Conservation (phyloP, 2,797 vertebrate species). For the Sardinella longiceps region DNA sequence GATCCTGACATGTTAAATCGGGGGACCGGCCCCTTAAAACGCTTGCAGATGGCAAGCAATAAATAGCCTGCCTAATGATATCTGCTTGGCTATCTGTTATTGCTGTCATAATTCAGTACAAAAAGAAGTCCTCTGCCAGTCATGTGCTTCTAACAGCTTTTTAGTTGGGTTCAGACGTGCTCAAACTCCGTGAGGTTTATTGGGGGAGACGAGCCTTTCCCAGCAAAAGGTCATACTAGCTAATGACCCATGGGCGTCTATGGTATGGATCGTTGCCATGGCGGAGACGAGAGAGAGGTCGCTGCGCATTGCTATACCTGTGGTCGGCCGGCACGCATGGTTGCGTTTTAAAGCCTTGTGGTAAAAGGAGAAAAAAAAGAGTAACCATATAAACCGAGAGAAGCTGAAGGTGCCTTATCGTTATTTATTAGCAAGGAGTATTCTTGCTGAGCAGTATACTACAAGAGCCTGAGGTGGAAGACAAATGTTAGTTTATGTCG, state of each 20-base stretch:
- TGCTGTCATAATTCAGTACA: conserved; percentile 12
- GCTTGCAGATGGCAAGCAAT: conserved; percentile 14
- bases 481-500: too few species aligned
- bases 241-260: background rate
- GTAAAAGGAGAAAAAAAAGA: background rate
- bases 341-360: background rate
- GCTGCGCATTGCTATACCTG: background rate
- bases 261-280: background rate
- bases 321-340: background rate
- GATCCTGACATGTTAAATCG: conserved; percentile 20
- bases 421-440: background rate
- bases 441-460: background rate
- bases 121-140: background rate
- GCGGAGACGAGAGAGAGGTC: background rate
- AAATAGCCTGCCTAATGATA: conserved; percentile 20
- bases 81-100: background rate
- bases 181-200: background rate
- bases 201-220: conserved; percentile 2
- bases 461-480: background rate
- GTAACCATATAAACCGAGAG: background rate
- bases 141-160: background rate
- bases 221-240: background rate
- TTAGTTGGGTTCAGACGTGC: background rate
- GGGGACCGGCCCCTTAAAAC: background rate
- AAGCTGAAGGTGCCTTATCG: background rate